Base-by-base conservation (phyloP, 2,797 vertebrate species). In the Kryptopterus vitreolus region DNA sequence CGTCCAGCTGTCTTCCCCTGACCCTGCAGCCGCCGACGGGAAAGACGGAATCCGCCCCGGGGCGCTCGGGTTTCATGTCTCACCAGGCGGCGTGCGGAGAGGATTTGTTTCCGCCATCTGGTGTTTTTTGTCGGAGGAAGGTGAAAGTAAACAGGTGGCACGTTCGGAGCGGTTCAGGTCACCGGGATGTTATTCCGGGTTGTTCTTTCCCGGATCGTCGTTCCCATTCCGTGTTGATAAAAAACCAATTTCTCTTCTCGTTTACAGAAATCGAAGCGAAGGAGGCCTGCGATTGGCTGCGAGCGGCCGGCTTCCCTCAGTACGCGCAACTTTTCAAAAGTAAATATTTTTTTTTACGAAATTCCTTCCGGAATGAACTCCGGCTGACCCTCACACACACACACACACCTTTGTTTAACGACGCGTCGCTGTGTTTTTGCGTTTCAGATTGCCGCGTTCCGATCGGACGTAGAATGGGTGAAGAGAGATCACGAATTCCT, bases 231-330 rank as follows among this genome's bases (percentile, higher is more conserved):
- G n/a, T n/a, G n/a, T n/a, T n/a, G n/a, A n/a, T n/a, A n/a, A n/a
- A n/a, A n/a, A n/a, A n/a, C n/a, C n/a, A n/a, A n/a, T 82, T 88
- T 88, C 69, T 77, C 63, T 89, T 85, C 85, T 81, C 73, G 83
- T 89, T 92, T 92, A 84, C 91, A 97, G 96, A 96, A 91, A 95
- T 94, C 83, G 95, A 97, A 93, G 95, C 94, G 79, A 95, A 92
- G 86, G 95, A 96, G 91, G 95, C 94, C 84, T 96, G 95, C 26
- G 92, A 95, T 86, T 96, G 96, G 96, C 93, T 96, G 88, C 90
- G 89, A 87, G 95, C 94, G 0, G 95, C 95, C 12, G 96, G 95
- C 33, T 96, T 96, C 76, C 96, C 96, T 74, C 95, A 96, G 86
- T 97, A 96, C 53, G 94, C 91, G 65, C 95, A 96, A 82, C 88